phyloP scores from a whole-genome alignment of 2,888 invertebrate species.

The Stenoptilia bipunctidactyla region DNA sequence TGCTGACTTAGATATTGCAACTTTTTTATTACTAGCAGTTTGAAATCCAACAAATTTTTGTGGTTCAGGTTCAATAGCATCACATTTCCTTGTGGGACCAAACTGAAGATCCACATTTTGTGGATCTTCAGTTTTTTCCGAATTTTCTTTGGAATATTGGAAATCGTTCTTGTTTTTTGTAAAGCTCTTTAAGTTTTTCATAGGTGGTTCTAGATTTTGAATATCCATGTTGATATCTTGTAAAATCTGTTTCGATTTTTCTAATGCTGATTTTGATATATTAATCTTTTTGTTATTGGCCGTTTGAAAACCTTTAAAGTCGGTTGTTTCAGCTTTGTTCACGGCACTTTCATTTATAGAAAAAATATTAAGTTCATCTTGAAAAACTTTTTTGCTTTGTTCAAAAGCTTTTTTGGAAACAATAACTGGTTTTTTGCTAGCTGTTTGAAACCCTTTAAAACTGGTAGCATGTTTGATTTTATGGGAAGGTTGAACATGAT shows the following conservation, averaged over 20 bases:
- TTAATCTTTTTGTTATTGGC: slow-evolving; percentile 31
- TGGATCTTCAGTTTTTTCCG: slow-evolving; percentile 28
- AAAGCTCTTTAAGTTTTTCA: slow-evolving; percentile 24
- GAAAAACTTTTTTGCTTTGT: slow-evolving; percentile 30
- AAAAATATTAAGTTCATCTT: slow-evolving; percentile 17
- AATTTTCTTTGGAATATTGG: slow-evolving; percentile 25
- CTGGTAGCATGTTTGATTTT: no score
- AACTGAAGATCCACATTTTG: no score
- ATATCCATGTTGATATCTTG: no score
- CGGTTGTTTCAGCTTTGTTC: slow-evolving; percentile 1
- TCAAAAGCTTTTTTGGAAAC: slow-evolving; percentile 26
- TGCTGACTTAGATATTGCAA: slow-evolving; percentile 24
- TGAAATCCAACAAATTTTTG: no score
- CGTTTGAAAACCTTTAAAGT: slow-evolving; percentile 28
- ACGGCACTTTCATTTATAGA: background rate
- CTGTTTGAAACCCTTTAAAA: slow-evolving; percentile 22
- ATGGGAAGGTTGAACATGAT: no score
- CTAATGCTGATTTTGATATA: slow-evolving; percentile 34
- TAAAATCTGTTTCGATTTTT: slow-evolving; percentile 34
- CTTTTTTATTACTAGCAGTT: slow-evolving; percentile 28
- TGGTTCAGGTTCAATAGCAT: slow-evolving; percentile 2
- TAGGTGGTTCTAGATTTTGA: no score
- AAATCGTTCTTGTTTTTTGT: slow-evolving; percentile 26
- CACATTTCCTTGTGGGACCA: no score
- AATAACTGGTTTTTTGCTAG: slow-evolving; percentile 24